These are phyloP conservation scores for Phyllotreta striolata DNA, from an alignment of 2,888 invertebrate species.

Conservation along the genomic window DNA sequence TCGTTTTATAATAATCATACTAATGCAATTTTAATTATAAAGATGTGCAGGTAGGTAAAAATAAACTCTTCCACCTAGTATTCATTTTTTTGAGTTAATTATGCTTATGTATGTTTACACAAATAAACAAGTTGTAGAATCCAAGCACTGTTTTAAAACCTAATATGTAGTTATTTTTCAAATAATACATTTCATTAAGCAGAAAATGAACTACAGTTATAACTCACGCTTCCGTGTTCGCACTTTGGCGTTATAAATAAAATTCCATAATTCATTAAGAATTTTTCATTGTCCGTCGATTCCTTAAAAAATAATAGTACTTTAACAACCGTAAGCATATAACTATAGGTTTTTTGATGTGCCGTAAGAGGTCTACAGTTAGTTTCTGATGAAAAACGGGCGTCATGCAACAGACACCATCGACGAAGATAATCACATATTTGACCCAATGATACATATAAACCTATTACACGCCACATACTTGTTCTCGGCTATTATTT, in stretches of 20 bases:
- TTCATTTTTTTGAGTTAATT: too few species aligned
- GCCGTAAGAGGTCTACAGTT: constrained; percentile 24
- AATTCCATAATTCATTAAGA: constrained; percentile 12
- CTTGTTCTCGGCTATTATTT: constrained; percentile 17
- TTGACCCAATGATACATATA: constrained; percentile 36
- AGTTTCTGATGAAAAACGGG: constrained; percentile 15
- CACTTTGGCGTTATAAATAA: neutral
- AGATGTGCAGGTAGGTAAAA: too few species aligned
- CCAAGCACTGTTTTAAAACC: too few species aligned
- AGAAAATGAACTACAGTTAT: too few species aligned
- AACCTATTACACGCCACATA: constrained; percentile 23
- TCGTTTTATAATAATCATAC: too few species aligned
- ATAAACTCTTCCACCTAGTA: too few species aligned
- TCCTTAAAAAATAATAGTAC: constrained; percentile 15
- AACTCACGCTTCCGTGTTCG: too few species aligned
- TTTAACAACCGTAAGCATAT: constrained; percentile 16
- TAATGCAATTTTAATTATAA: too few species aligned
- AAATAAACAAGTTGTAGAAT: too few species aligned
- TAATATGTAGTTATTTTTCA: too few species aligned
- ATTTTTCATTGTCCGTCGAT: constrained; percentile 10
- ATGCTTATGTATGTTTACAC: too few species aligned
- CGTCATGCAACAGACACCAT: constrained; percentile 23
- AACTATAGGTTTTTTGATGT: constrained; percentile 17
- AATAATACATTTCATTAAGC: too few species aligned
- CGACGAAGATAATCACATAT: constrained; percentile 25